Evolutionary conservation across 1,140 invertebrate genomes (phyloP).

Genomic region (Littorina saxatilis): DNA sequence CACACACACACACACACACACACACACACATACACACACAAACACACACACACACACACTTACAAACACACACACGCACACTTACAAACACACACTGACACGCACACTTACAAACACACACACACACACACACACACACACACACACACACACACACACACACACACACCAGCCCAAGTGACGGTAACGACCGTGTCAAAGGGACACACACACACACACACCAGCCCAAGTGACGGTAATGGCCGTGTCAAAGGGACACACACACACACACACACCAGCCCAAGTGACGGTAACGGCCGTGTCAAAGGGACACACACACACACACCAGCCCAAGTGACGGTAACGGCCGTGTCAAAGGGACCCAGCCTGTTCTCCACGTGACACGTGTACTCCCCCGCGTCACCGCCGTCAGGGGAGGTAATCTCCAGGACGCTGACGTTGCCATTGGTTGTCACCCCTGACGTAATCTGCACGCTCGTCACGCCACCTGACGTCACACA

Average conservation of each 20-base stretch:
- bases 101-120: too few relatives aligned
- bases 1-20: background rate
- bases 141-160: background rate
- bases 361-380: background rate
- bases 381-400: conserved; percentile 5
- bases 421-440: conserved; percentile 10
- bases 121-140: background rate
- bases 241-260: too few relatives aligned
- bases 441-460: conserved; percentile 17
- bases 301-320: background rate
- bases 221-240: too few relatives aligned
- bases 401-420: background rate
- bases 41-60: background rate
- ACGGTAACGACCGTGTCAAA: background rate
- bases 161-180: too few relatives aligned
- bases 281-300: background rate
- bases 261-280: too few relatives aligned
- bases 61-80: background rate
- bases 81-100: background rate
- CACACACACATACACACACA: background rate
- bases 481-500: too few relatives aligned
- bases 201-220: background rate
- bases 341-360: background rate
- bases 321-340: background rate
- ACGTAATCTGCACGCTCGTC: background rate